Conservation (phyloP, 2,888 invertebrate genomes). For the Lepetodrilus schrolli region DNA sequence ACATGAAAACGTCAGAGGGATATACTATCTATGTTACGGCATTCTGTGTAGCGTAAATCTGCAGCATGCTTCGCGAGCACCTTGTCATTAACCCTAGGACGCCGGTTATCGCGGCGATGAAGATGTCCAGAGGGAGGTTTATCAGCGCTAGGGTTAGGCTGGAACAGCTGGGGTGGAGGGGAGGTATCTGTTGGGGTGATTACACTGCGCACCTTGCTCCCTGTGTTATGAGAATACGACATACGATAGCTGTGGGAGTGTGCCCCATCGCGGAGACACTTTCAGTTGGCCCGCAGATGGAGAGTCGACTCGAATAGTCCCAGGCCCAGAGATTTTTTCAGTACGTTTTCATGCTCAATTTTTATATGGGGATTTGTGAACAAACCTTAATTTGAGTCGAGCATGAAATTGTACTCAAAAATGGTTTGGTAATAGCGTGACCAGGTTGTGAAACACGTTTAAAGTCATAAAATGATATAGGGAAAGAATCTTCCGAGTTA, state of each 20-base stretch:
- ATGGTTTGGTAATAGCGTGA: too few relatives aligned
- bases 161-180: constrained; percentile 1
- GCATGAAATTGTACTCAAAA: too few relatives aligned
- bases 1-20: background rate
- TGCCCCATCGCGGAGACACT: background rate
- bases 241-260: constrained; percentile 10
- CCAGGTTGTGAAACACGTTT: too few relatives aligned
- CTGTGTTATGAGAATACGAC: background rate
- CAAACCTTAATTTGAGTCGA: too few relatives aligned
- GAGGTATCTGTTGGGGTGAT: constrained; percentile 15
- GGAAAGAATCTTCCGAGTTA: too few relatives aligned
- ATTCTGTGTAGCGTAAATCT: background rate
- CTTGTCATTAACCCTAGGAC: background rate
- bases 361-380: too few relatives aligned
- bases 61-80: background rate
- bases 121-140: background rate
- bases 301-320: too few relatives aligned
- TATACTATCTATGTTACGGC: too few relatives aligned
- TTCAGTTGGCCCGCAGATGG: too few relatives aligned
- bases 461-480: too few relatives aligned
- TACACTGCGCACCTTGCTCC: background rate
- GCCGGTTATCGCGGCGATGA: background rate
- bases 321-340: too few relatives aligned
- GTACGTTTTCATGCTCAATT: too few relatives aligned
- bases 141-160: background rate